Evolutionary conservation across 2,888 invertebrate genomes (phyloP), one percentile per base, ranked within the genome.

Genomic region (Cerastis rubricosa): DNA sequence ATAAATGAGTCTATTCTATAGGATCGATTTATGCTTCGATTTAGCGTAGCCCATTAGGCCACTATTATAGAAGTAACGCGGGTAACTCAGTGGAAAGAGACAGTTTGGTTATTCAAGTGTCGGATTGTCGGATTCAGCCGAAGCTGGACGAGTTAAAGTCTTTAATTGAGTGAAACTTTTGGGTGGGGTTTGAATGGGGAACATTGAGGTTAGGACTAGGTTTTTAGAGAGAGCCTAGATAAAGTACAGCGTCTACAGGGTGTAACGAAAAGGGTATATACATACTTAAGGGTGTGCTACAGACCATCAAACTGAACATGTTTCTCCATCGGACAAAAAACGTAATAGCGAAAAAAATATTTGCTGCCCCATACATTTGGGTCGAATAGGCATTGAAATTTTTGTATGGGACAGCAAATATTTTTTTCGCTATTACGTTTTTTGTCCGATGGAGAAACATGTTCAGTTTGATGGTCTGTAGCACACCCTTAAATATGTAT

Each of bases 1-100:
- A 95, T 95, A 92, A 94, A 94, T 94, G 88, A 93, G 87, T 88
- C 92, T 91, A 94, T 94, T 95, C 92, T 94, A 82, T 84, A 69
- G 73, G 91, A 92, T 90, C 92, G 94, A 94, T 95, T 94, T 94
- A 95, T 93, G 92, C 88, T 86, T 90, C 91, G 91, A 91, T 92
- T 93, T 91, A 93, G 90, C 89, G 85, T 88, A 71, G 84, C 89
- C 92, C 88, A 93, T 94, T 94, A 93, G 89, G 84, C 88, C 75
- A 89, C 89, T 90, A 92, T 93, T 93, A 93, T 90, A 86, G 89
- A 83, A 89, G 88, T 90, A 91, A 91, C 91, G 90, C 90, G 83
- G 85, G 89, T 90, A 88, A 85, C 86, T 89, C 77, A 80, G 76
- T 73, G 54, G 45, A 25, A 65, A 69, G 66, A 85, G 89, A 88